Evolutionary conservation across 2,888 invertebrate genomes (phyloP).

Genomic region (Zaprionus obscuricornis): DNA sequence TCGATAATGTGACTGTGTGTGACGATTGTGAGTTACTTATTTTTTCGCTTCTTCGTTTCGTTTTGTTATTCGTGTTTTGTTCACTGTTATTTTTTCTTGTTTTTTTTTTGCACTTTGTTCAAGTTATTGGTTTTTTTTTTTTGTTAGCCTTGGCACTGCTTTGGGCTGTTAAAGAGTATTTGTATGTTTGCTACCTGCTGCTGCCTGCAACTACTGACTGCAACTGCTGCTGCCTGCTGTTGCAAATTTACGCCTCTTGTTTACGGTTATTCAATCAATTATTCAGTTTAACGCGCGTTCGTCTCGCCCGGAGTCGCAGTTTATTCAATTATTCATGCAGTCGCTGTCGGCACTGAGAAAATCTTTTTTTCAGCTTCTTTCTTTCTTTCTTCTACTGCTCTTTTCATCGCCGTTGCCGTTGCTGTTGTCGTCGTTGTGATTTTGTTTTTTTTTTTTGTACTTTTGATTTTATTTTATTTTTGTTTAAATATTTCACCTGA

Average conservation of each 20-base stretch:
- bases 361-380: conserved; percentile 22
- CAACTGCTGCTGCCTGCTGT: conserved; percentile 26
- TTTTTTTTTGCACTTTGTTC: conserved; percentile 11
- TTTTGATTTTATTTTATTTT: too few relatives aligned
- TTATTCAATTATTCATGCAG: conserved; percentile 50
- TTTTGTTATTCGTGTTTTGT: conserved; percentile 21
- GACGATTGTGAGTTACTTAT: too few relatives aligned
- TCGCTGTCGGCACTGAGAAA: conserved; percentile 12
- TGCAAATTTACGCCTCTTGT: conserved; percentile 44
- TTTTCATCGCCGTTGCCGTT: too few relatives aligned
- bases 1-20: conserved; percentile 63
- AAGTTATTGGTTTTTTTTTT: conserved; percentile 1
- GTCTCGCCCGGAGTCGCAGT: conserved; percentile 34
- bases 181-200: conserved; percentile 13
- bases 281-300: conserved; percentile 53
- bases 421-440: too few relatives aligned
- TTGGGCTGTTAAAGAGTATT: too few relatives aligned
- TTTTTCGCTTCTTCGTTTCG: conserved; percentile 35
- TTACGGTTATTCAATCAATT: conserved; percentile 69
- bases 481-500: too few relatives aligned
- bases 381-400: conserved; percentile 16
- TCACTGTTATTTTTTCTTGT: neutral
- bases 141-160: conserved; percentile 61
- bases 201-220: neutral
- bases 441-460: too few relatives aligned